Evolutionary conservation across 1,140 invertebrate species (phyloP), one percentile per base, ranked within the genome.

Genomic region (Drosophila nikananu): DNA sequence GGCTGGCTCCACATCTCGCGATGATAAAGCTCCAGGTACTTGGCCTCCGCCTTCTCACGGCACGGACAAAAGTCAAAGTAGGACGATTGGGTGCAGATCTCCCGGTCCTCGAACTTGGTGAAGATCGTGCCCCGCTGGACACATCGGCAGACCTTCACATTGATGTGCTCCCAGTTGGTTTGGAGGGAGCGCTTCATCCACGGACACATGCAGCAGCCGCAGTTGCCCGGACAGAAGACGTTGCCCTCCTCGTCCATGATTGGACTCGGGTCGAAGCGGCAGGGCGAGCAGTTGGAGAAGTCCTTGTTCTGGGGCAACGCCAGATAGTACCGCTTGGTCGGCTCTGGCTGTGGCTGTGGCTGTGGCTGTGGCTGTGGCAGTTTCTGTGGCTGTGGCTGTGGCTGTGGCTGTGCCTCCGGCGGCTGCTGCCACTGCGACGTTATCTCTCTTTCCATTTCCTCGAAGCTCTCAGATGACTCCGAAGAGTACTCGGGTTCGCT

Each of bases 1-100:
- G 80, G 51, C 8, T 21, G 0, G 25, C 66, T 63, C 77, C 76
- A 92, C 91, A 92, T 92, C 55, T 92, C 91, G 6, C 12, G 39
- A 35, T 71, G 55, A 35, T 82, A 87, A 3, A 87, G 54, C 32
- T 92, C 91, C 8, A 92, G 67, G 54, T 67, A 91, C 30, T 91
- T 92, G 17, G 86, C 86, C 58, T 92, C 91, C 8, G 89, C 91
- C 63, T 79, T 90, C 41, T 92, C 91, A 8, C 91, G 83, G 55
- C 91, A 92, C 19, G 91, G 91, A 49, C 91, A 92, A 21, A 91
- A 80, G 37, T 92, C 91, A 37, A 92, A 92, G n/a, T 84, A 77
- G 2, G 91, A 92, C 3, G 51, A 59, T 32, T 90, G 75, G 27
- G 83, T 92, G 68, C 91, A 92, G 10, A 23, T 37, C 52, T 78